These are phyloP conservation scores for Mercenaria mercenaria DNA, from an alignment of 1,140 invertebrate species.

Conservation along the genomic window DNA sequence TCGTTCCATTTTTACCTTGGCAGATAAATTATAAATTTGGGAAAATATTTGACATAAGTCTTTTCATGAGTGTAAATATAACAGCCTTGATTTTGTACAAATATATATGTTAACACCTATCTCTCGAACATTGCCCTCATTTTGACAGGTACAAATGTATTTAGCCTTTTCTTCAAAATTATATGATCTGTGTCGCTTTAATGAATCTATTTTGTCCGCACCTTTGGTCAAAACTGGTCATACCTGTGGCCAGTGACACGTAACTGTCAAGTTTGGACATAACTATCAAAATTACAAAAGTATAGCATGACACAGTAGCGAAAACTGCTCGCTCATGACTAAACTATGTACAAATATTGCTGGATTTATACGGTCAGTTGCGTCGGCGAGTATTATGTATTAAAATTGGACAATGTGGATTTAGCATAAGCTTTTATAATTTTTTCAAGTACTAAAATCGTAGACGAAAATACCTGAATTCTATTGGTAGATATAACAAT, in stretches of 20 bases:
- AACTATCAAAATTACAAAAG: conserved; percentile 19
- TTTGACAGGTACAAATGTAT: too few relatives aligned
- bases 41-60: too few relatives aligned
- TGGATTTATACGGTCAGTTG: conserved; percentile 49
- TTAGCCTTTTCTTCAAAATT: too few relatives aligned
- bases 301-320: conserved; percentile 6
- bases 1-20: too few relatives aligned
- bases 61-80: too few relatives aligned
- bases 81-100: too few relatives aligned
- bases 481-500: conserved; percentile 62
- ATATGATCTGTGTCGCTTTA: conserved; percentile 9
- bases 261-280: conserved; percentile 49
- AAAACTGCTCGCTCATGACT: conserved; percentile 14
- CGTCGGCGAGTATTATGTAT: background rate
- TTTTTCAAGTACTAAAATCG: conserved; percentile 51
- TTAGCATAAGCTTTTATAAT: conserved; percentile 41
- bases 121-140: too few relatives aligned
- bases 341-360: conserved; percentile 30
- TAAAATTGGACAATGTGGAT: conserved; percentile 9
- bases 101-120: too few relatives aligned
- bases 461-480: conserved; percentile 21
- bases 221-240: background rate
- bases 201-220: conserved; percentile 23
- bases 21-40: too few relatives aligned
- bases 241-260: conserved; percentile 48